phyloP scores from a whole-genome alignment of 1,140 invertebrate genomes.

The Conus betulinus region DNA sequence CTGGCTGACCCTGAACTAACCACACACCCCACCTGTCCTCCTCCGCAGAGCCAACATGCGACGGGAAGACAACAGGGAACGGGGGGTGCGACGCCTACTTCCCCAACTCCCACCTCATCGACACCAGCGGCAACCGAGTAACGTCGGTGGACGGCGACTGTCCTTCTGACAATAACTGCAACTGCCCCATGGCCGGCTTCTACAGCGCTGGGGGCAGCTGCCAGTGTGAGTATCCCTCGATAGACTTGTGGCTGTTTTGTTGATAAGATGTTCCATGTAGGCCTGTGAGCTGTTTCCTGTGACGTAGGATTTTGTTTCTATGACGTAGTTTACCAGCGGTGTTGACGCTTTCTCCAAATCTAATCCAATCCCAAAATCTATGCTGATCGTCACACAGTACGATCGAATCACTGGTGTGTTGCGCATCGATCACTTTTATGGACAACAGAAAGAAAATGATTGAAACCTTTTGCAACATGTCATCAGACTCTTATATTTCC shows the following conservation, averaged over 20 bases:
- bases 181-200: slow-evolving; percentile 9
- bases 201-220: slow-evolving; percentile 2
- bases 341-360: no score
- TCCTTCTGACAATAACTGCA: background rate
- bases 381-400: no score
- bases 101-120: slow-evolving; percentile 20
- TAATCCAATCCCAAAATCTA: no score
- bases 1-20: no score
- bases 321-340: no score
- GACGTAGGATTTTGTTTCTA: background rate
- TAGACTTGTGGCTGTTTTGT: background rate
- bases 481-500: no score
- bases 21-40: no score
- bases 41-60: background rate
- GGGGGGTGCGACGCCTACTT: slow-evolving; percentile 9
- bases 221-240: background rate
- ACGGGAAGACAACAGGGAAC: background rate
- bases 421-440: no score
- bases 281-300: no score
- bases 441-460: no score
- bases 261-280: background rate
- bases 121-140: background rate
- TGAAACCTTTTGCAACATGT: no score
- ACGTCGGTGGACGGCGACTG: background rate
- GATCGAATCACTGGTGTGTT: no score